These are phyloP conservation scores for Altica lythri DNA, from an alignment of 2,888 invertebrate genomes.

Conservation along the genomic window DNA sequence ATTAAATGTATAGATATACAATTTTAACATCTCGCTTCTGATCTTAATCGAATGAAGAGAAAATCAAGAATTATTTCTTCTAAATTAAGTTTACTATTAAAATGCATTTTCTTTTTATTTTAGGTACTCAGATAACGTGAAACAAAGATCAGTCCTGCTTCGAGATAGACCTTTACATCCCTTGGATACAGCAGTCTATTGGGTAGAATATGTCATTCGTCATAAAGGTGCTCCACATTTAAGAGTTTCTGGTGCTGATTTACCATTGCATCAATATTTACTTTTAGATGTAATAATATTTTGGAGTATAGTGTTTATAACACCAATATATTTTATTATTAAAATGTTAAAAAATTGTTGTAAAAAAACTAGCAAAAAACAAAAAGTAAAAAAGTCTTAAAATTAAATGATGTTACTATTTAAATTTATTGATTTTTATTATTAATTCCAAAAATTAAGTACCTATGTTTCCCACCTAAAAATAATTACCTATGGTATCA, in stretches of 20 bases:
- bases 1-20: too few relatives aligned
- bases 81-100: too few relatives aligned
- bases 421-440: too few relatives aligned
- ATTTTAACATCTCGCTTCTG: too few relatives aligned
- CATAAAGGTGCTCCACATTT: constrained; percentile 28
- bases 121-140: constrained; percentile 30
- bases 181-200: constrained; percentile 34
- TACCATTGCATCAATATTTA: constrained; percentile 33
- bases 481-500: too few relatives aligned
- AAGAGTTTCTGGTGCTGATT: constrained; percentile 27
- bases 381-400: constrained; percentile 35
- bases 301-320: neutral
- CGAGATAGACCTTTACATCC: constrained; percentile 28
- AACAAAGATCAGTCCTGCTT: constrained; percentile 26
- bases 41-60: too few relatives aligned
- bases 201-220: constrained; percentile 35
- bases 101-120: too few relatives aligned
- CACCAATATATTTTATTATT: neutral
- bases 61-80: too few relatives aligned
- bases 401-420: constrained; percentile 23
- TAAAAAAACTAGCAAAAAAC: neutral
- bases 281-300: constrained; percentile 28
- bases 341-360: neutral
- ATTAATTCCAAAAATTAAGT: too few relatives aligned
- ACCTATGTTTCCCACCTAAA: too few relatives aligned